Evolutionary conservation across 2,113 vertebrate species (phyloP).

Genomic region (Struthio camelus): DNA sequence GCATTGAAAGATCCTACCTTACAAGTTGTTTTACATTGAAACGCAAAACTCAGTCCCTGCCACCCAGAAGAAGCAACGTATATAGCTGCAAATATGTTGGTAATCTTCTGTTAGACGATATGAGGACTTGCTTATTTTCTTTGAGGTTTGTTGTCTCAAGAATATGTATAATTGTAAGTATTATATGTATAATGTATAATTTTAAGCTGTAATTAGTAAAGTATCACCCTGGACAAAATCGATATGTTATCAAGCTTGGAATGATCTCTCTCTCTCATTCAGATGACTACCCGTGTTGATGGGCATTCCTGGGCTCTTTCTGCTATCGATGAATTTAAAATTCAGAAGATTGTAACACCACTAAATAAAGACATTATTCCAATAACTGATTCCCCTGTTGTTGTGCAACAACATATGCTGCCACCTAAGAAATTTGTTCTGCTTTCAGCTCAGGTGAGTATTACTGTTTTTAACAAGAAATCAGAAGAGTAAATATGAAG

Average conservation of each 20-base stretch:
- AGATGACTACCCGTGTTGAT: slow-evolving; percentile 92
- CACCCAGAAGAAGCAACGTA: background rate
- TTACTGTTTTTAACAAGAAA: background rate
- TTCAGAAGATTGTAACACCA: slow-evolving; percentile 84
- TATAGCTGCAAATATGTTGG: background rate
- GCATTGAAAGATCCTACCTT: background rate
- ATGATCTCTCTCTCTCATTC: background rate
- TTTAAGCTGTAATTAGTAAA: background rate
- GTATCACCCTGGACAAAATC: background rate
- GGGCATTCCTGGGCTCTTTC: slow-evolving; percentile 96
- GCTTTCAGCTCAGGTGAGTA: slow-evolving; percentile 91
- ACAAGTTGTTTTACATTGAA: background rate
- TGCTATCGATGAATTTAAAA: slow-evolving; percentile 83
- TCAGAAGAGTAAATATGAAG: background rate
- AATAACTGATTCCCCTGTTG: slow-evolving; percentile 90
- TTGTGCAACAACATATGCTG: slow-evolving; percentile 92
- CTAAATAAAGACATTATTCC: slow-evolving; percentile 92
- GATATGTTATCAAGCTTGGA: background rate
- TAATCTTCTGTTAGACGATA: background rate
- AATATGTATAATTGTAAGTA: too few relatives aligned
- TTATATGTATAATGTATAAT: too few relatives aligned
- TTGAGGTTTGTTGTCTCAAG: background rate
- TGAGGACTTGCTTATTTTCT: background rate
- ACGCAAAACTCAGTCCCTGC: background rate
- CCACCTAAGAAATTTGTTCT: slow-evolving; percentile 93